phyloP scores from a whole-genome alignment of 1,140 invertebrate species.

The Drosophila dunni region DNA sequence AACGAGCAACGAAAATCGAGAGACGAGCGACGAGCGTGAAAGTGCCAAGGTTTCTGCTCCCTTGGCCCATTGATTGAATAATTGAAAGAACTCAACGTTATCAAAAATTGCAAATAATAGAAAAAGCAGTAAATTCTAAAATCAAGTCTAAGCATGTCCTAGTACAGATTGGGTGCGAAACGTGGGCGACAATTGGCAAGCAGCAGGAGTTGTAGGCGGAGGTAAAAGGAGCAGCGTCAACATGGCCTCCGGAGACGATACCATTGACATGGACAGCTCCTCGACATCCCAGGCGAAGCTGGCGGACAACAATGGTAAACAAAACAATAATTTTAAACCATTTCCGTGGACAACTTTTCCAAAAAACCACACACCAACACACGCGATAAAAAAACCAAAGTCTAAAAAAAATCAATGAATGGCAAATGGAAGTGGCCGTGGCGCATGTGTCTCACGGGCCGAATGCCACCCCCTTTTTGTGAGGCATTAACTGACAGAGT shows the following conservation, averaged over 20 bases:
- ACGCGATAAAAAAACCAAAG: background rate
- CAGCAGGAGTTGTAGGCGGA: slow-evolving; percentile 22
- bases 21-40: slow-evolving; percentile 11
- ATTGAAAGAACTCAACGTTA: slow-evolving; percentile 29
- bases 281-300: slow-evolving; percentile 77
- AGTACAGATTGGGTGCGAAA: slow-evolving; percentile 12
- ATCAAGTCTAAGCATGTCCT: slow-evolving; percentile 30
- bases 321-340: background rate
- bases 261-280: slow-evolving; percentile 87
- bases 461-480: slow-evolving; percentile 23
- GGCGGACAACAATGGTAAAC: slow-evolving; percentile 76
- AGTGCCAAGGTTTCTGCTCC: slow-evolving; percentile 55
- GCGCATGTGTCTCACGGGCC: slow-evolving; percentile 72
- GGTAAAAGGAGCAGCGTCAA: slow-evolving; percentile 50
- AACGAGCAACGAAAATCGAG: slow-evolving; percentile 3
- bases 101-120: slow-evolving; percentile 13
- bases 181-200: slow-evolving; percentile 19
- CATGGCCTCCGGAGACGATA: slow-evolving; percentile 89
- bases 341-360: no score
- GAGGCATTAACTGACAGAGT: slow-evolving; percentile 7
- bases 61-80: slow-evolving; percentile 63
- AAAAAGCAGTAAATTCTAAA: background rate
- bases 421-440: slow-evolving; percentile 78
- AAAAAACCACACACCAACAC: no score
- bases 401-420: slow-evolving; percentile 79